Evolutionary conservation across 1,140 invertebrate species (phyloP).

Genomic region (Rhopalosiphum maidis): DNA sequence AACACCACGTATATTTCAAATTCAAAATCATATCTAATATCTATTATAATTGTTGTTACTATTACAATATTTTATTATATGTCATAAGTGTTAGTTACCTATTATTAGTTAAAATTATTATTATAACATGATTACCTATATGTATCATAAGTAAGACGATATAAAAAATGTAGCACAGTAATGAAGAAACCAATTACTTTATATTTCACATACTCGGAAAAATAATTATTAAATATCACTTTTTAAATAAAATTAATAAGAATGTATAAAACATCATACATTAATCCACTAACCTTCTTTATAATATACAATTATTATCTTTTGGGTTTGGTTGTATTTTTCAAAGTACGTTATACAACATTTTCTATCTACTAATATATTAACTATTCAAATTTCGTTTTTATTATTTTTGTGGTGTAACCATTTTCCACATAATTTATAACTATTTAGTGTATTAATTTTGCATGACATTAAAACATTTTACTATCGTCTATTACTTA

Average conservation of each 20-base stretch:
- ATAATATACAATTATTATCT: not conserved
- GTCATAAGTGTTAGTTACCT: not conserved
- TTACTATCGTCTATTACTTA: not conserved
- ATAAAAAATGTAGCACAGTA: not conserved
- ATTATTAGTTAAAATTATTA: not conserved
- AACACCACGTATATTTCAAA: not conserved
- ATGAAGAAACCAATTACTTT: not conserved
- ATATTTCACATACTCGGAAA: not conserved
- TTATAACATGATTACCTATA: not conserved
- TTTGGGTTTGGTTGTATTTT: not conserved
- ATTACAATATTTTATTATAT: not conserved
- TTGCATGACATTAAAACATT: not conserved
- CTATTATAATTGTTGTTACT: not conserved
- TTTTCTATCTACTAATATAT: not conserved
- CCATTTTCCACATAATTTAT: not conserved
- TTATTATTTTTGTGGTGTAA: not conserved
- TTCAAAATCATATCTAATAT: slow-evolving; percentile 16
- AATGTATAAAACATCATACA: not conserved
- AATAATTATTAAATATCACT: not conserved
- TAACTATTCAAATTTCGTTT: not conserved
- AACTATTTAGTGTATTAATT: not conserved
- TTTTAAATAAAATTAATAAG: not conserved
- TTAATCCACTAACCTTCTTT: not conserved
- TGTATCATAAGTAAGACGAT: not conserved
- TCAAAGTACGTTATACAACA: not conserved